phyloP scores from a whole-genome alignment of 2,888 invertebrate genomes.

The Lithophane ornitopus region DNA sequence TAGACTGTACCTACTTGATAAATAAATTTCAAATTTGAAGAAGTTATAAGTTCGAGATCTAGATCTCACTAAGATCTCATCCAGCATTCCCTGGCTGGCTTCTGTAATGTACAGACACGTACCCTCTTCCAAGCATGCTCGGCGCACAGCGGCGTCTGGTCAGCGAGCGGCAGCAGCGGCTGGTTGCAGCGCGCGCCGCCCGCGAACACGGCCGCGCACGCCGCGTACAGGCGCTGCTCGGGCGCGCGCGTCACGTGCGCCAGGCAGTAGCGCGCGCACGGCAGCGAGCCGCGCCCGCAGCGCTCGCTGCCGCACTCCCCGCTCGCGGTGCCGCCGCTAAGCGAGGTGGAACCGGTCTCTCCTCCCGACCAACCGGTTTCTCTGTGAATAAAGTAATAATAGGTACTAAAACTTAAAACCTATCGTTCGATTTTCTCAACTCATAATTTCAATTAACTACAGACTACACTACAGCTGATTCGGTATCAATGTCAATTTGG shows the following conservation, averaged over 20 bases:
- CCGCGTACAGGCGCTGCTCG: slow-evolving; percentile 93
- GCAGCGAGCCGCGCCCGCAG: slow-evolving; percentile 89
- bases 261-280: slow-evolving; percentile 95
- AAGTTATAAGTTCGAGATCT: too few species aligned
- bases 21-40: too few species aligned
- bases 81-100: background rate
- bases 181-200: slow-evolving; percentile 87
- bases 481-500: background rate
- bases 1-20: too few species aligned
- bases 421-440: background rate
- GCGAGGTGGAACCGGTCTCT: slow-evolving; percentile 70
- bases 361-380: slow-evolving; percentile 84
- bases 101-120: slow-evolving; percentile 64
- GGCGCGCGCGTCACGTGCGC: slow-evolving; percentile 96
- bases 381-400: slow-evolving; percentile 60
- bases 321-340: slow-evolving; percentile 24
- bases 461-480: background rate
- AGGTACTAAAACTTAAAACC: background rate
- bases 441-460: background rate
- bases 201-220: slow-evolving; percentile 88
- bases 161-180: slow-evolving; percentile 85
- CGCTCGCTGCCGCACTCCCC: slow-evolving; percentile 76
- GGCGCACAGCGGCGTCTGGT: slow-evolving; percentile 95
- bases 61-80: background rate
- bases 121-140: slow-evolving; percentile 96